A percentile compares a stretch with the other conserved stretches of the same genome.
These are phyloP conservation scores for Cherax quadricarinatus DNA, from an alignment of 1,140 invertebrate genomes.

Conservation along the genomic window DNA sequence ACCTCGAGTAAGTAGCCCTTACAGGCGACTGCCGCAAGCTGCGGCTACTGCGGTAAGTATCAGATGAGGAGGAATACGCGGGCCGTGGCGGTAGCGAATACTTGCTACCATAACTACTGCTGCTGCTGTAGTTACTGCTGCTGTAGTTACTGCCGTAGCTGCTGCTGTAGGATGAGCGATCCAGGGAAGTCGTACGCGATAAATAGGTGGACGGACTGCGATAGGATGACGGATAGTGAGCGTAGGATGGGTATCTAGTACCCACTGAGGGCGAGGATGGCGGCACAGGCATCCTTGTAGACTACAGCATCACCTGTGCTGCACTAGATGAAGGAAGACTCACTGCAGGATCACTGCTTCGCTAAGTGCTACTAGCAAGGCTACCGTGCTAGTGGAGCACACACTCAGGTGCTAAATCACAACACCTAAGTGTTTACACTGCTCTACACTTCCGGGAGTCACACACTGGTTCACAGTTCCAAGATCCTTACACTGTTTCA, in stretches of 20 bases:
- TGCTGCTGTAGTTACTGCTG: conserved; percentile 9
- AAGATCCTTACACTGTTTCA: too few relatives aligned
- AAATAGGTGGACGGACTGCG: conserved; percentile 61
- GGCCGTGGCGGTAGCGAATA: conserved; percentile 60
- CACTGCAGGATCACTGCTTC: not conserved
- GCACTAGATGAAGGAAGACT: not conserved
- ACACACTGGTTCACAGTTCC: too few relatives aligned
- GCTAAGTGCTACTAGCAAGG: not conserved
- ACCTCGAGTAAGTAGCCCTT: conserved; percentile 53
- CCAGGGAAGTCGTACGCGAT: conserved; percentile 65
- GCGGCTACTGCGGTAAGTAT: conserved; percentile 67
- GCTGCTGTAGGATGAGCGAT: conserved; percentile 58
- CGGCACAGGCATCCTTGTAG: conserved; percentile 61
- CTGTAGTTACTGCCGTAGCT: conserved; percentile 27
- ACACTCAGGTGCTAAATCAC: too few relatives aligned
- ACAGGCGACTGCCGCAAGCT: conserved; percentile 61
- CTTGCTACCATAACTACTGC: conserved; percentile 27
- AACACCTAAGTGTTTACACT: not conserved
- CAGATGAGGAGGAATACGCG: conserved; percentile 61
- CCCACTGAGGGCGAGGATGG: conserved; percentile 62
- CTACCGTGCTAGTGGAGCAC: not conserved
- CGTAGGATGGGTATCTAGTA: conserved; percentile 59
- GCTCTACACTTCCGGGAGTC: too few relatives aligned
- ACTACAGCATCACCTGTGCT: conserved; percentile 39
- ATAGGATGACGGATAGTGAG: conserved; percentile 40